Percentiles rank a stretch among this genome's conserved stretches.
phyloP scores from a whole-genome alignment of 2,888 invertebrate genomes.

The Nomada fucata region DNA sequence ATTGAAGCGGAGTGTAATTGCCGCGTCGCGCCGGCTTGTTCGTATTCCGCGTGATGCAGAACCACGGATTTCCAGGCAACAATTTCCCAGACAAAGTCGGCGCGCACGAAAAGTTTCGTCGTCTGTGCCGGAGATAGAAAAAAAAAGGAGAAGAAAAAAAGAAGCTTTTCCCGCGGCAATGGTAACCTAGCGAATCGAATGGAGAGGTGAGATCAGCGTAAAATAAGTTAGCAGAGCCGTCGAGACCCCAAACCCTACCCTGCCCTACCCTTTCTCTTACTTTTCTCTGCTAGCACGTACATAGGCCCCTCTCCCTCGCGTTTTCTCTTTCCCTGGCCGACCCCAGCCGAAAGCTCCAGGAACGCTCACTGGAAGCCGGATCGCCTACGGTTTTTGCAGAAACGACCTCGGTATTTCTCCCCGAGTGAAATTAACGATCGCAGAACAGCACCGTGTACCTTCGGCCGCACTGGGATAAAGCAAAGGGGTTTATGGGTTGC shows the following conservation, averaged over 20 bases:
- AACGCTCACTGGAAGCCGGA: conserved; percentile 72
- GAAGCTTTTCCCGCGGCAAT: conserved; percentile 56
- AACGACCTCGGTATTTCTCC: conserved; percentile 79
- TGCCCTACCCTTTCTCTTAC: conserved; percentile 31
- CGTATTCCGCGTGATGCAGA: conserved; percentile 45
- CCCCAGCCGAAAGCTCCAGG: conserved; percentile 65
- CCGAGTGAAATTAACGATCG: conserved; percentile 79
- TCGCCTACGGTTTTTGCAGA: conserved; percentile 74
- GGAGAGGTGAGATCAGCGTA: conserved; percentile 73
- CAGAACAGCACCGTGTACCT: conserved; percentile 74
- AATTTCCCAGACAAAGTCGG: conserved; percentile 55
- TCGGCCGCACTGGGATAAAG: conserved; percentile 75
- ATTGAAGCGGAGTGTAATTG: conserved; percentile 50
- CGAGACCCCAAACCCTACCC: conserved; percentile 49
- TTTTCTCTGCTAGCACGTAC: conserved; percentile 29
- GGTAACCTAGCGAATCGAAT: conserved; percentile 70
- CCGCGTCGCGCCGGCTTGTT: conserved; percentile 28
- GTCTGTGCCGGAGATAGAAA: conserved; percentile 47
- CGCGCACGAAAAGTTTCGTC: conserved; percentile 57
- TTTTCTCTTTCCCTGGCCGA: conserved; percentile 29
- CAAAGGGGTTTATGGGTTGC: conserved; percentile 75
- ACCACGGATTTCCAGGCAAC: conserved; percentile 57
- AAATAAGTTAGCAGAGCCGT: conserved; percentile 74
- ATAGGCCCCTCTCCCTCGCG: conserved; percentile 8
- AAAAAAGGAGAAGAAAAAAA: conserved; percentile 46